Percentiles rank a stretch among this genome's conserved stretches.
Evolutionary conservation across 2,113 vertebrate species (phyloP).

Genomic region (Seriola quinqueradiata): DNA sequence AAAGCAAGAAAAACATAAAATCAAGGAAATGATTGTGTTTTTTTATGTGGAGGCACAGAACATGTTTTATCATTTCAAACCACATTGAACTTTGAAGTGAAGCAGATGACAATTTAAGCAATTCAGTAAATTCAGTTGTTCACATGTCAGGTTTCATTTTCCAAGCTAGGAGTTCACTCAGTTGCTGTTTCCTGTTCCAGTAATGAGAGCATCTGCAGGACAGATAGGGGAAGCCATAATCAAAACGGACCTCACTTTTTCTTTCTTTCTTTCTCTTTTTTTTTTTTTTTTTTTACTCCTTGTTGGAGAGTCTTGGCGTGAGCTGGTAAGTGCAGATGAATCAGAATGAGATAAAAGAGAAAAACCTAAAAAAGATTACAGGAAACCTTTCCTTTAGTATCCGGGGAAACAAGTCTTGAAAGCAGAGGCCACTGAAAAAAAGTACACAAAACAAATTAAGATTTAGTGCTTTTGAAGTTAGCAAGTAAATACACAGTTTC

Average conservation of each 20-base stretch:
- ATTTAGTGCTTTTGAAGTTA: background rate
- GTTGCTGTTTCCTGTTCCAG: slow-evolving; percentile 10
- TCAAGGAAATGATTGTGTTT: background rate
- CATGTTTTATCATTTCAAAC: slow-evolving; percentile 18
- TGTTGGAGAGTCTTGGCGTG: slow-evolving; percentile 19
- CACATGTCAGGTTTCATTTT: slow-evolving; percentile 20
- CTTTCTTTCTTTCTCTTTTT: background rate
- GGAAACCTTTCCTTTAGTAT: slow-evolving; percentile 10
- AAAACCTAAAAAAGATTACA: slow-evolving; percentile 13
- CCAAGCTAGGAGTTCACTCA: background rate
- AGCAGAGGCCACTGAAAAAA: slow-evolving; percentile 30
- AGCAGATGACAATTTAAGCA: background rate
- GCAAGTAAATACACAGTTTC: background rate
- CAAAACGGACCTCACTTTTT: slow-evolving; percentile 35
- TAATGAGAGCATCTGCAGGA: slow-evolving; percentile 27
- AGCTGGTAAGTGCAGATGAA: slow-evolving; percentile 40
- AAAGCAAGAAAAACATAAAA: slow-evolving; percentile 25
- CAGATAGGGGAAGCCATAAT: slow-evolving; percentile 10
- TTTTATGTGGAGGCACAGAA: slow-evolving; percentile 57
- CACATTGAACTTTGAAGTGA: background rate
- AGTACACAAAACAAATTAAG: background rate
- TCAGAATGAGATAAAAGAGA: slow-evolving; percentile 32
- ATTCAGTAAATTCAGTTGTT: slow-evolving; percentile 12
- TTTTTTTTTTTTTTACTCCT: slow-evolving; percentile 1
- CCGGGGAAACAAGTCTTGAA: background rate